Conservation (phyloP, 1,140 invertebrate genomes). For the Drosophila sulfurigaster region DNA sequence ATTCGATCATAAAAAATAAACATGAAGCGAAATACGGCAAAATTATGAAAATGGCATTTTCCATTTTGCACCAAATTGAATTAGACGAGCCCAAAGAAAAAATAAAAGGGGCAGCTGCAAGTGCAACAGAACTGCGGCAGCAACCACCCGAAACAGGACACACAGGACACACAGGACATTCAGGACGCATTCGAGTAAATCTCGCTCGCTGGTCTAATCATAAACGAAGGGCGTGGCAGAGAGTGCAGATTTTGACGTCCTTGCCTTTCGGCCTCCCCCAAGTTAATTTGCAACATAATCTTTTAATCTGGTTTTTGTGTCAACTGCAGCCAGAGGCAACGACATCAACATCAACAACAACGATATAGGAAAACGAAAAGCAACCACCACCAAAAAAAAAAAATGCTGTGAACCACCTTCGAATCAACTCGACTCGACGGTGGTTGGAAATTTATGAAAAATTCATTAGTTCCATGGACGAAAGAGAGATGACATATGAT, state of each 20-base stretch:
- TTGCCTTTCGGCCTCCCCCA: slow-evolving; percentile 54
- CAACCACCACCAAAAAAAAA: slow-evolving; percentile 34
- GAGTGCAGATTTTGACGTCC: slow-evolving; percentile 19
- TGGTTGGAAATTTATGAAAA: slow-evolving; percentile 74
- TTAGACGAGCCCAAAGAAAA: slow-evolving; percentile 53
- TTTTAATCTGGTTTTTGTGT: slow-evolving; percentile 82
- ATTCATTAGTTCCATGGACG: slow-evolving; percentile 69
- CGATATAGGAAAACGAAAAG: slow-evolving; percentile 15
- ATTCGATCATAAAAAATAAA: slow-evolving; percentile 8
- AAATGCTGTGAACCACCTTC: slow-evolving; percentile 1
- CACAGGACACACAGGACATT: neutral
- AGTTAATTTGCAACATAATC: slow-evolving; percentile 82
- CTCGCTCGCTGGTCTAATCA: slow-evolving; percentile 26
- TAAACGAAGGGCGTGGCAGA: slow-evolving; percentile 42
- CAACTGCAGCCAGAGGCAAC: slow-evolving; percentile 62
- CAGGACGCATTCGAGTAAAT: too few species aligned
- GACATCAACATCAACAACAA: slow-evolving; percentile 12
- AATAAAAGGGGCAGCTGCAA: slow-evolving; percentile 61
- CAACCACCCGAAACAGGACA: slow-evolving; percentile 18
- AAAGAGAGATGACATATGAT: slow-evolving; percentile 67
- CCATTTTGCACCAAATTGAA: slow-evolving; percentile 75
- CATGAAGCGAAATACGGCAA: slow-evolving; percentile 1
- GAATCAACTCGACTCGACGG: slow-evolving; percentile 23
- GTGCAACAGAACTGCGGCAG: slow-evolving; percentile 70
- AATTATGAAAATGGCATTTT: slow-evolving; percentile 53